phyloP scores from a whole-genome alignment of 2,113 vertebrate genomes.

The Cyphomyrus discorhynchus region DNA sequence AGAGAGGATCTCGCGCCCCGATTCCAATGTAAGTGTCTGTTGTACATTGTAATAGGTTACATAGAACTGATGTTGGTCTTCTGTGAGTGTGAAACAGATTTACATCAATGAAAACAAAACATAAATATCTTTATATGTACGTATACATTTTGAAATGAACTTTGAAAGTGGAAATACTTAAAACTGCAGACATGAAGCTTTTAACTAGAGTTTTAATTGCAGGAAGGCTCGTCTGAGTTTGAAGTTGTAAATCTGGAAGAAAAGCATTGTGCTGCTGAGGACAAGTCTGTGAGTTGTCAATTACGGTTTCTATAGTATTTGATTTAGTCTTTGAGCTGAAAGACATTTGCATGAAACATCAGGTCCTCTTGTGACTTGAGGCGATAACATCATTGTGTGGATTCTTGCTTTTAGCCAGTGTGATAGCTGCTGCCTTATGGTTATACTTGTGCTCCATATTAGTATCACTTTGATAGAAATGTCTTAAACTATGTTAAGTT shows the following conservation, averaged over 20 bases:
- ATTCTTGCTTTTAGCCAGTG: background rate
- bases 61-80: background rate
- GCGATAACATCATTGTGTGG: background rate
- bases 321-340: background rate
- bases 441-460: background rate
- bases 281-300: constrained; percentile 59
- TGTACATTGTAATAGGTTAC: background rate
- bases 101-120: background rate
- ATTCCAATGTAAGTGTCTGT: constrained; percentile 46
- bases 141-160: background rate
- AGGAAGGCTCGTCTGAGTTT: constrained; percentile 82
- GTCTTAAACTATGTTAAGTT: background rate
- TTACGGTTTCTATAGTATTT: background rate
- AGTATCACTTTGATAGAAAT: background rate
- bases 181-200: background rate
- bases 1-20: constrained; percentile 50
- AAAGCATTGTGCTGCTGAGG: constrained; percentile 48
- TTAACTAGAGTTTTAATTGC: constrained; percentile 22
- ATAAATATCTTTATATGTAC: background rate
- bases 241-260: constrained; percentile 69
- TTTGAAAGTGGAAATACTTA: background rate
- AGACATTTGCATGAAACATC: background rate
- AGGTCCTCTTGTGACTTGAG: background rate
- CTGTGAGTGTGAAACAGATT: background rate
- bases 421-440: background rate